phyloP scores from a whole-genome alignment of 2,797 vertebrate genomes.

The Myiotriccus ornatus region DNA sequence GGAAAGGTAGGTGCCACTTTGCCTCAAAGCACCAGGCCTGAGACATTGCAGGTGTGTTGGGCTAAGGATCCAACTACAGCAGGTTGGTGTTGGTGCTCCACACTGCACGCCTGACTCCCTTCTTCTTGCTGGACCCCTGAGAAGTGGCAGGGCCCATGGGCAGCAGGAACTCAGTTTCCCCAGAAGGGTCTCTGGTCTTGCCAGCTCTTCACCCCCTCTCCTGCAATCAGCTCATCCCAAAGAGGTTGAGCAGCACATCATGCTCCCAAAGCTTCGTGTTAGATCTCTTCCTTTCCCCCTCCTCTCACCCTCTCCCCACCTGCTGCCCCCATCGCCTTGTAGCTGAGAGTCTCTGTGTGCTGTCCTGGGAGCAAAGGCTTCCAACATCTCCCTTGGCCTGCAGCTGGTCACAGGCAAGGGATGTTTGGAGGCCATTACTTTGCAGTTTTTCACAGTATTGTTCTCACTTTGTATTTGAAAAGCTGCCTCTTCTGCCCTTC shows the following conservation, averaged over 20 bases:
- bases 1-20: background rate
- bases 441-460: background rate
- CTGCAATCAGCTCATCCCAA: background rate
- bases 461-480: background rate
- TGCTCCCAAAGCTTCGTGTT: background rate
- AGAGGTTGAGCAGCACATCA: rapidly evolving
- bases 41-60: background rate
- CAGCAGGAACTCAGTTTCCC: background rate
- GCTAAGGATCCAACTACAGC: background rate
- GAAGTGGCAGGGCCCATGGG: background rate
- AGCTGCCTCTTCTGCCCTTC: background rate
- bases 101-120: background rate
- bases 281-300: background rate
- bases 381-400: background rate
- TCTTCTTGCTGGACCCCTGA: background rate
- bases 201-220: background rate
- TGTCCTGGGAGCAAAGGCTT: background rate
- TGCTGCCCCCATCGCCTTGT: rapidly evolving
- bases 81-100: background rate
- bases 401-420: background rate
- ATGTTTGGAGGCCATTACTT: background rate
- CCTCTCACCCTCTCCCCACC: background rate
- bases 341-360: background rate
- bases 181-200: background rate
- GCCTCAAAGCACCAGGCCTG: background rate